Evolutionary conservation across 2,888 invertebrate species (phyloP).

Genomic region (Lottia gigantea): DNA sequence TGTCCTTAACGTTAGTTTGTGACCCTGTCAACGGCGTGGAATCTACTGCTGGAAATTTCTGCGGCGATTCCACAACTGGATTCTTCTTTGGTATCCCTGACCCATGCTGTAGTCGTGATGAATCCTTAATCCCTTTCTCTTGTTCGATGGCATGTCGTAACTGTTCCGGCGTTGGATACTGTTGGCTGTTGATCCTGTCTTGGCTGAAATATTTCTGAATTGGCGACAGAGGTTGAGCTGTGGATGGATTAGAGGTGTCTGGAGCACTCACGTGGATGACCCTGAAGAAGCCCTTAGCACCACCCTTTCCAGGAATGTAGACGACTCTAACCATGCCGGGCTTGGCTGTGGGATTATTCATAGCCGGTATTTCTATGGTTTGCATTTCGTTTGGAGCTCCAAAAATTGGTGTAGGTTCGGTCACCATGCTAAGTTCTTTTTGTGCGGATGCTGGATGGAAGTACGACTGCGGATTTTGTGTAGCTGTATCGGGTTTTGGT

Average conservation of each 20-base stretch:
- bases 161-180: too few species aligned
- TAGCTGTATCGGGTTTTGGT: too few species aligned
- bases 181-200: too few species aligned
- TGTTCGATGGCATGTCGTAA: too few species aligned
- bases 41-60: too few species aligned
- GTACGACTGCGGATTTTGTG: neutral
- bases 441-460: neutral
- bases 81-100: too few species aligned
- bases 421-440: neutral
- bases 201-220: neutral
- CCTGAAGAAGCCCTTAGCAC: neutral
- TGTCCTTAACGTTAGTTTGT: too few species aligned
- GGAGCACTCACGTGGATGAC: conserved; percentile 6
- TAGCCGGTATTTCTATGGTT: neutral
- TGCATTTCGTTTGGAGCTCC: neutral
- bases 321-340: neutral
- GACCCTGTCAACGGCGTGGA: too few species aligned
- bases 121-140: too few species aligned
- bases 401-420: neutral
- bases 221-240: neutral
- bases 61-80: too few species aligned
- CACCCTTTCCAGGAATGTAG: neutral
- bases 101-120: too few species aligned
- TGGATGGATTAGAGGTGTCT: neutral
- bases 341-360: neutral